A percentile compares a stretch with the other conserved stretches of the same genome.
Evolutionary conservation across 2,888 invertebrate genomes (phyloP).

Genomic region (Cloeon dipterum): DNA sequence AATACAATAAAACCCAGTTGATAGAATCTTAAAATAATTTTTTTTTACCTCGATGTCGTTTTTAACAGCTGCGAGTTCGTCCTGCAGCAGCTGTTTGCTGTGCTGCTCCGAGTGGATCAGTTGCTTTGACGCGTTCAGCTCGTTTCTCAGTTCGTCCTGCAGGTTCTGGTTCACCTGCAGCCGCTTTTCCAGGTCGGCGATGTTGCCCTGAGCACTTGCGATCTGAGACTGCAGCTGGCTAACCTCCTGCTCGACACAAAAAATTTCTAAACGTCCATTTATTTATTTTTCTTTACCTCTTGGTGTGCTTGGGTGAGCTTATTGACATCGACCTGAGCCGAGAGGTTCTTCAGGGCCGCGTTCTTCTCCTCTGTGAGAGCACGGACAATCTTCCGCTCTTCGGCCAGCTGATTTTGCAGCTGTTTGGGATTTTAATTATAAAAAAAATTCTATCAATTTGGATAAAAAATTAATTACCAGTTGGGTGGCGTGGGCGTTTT

Average conservation of each 20-base stretch:
- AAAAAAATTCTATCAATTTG: conserved; percentile 3
- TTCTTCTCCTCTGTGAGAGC: conserved; percentile 29
- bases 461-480: background rate
- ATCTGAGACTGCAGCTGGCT: background rate
- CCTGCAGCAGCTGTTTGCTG: conserved; percentile 9
- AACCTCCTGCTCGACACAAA: background rate
- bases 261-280: background rate
- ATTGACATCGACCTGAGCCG: conserved; percentile 38
- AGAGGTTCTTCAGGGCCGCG: conserved; percentile 28
- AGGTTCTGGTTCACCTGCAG: background rate
- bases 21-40: no score
- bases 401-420: conserved; percentile 33
- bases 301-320: conserved; percentile 27
- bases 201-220: background rate
- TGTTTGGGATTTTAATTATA: conserved; percentile 11
- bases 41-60: no score
- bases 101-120: conserved; percentile 1
- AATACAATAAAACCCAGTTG: conserved; percentile 8
- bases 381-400: conserved; percentile 24
- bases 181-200: background rate
- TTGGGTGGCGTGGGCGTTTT: background rate
- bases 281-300: conserved; percentile 8
- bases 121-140: conserved; percentile 7
- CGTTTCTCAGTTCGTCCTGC: conserved; percentile 2
- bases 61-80: no score